Base-by-base conservation (phyloP, 2,113 vertebrate species). In the Semnornis frantzii region DNA sequence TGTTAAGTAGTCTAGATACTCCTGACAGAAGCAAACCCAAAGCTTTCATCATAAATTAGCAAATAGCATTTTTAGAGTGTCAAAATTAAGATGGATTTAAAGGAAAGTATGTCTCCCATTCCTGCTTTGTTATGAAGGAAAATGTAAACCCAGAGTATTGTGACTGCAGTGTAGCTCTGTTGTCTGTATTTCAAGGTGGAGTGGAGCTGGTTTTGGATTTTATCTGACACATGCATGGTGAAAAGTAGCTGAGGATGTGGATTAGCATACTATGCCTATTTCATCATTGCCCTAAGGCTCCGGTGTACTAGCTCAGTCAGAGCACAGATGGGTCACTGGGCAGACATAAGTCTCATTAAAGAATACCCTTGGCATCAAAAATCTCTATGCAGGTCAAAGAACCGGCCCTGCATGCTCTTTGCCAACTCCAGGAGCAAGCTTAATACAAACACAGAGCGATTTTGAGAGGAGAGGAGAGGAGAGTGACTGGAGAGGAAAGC, bases 331-430 rank as follows among this genome's bases (percentile, higher is more conserved):
- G 87, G 85, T 93, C 90, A 84, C 55, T 0, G 2, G 79, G 79
- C 82, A 91, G 44, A 80, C 70, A 46, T 15, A 96, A 87, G 77
- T 84, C 85, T 94, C 93, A 78, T 85, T 93, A 92, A 94, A 96
- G 76, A 76, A 86, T 14, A 93, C 55, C 39, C 15, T 2, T 88
- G 60, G 85, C 79, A 91, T 50, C 74, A 82, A 55, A 91, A 91
- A 73, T 90, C 85, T 62, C 74, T 37, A 1, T 28, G 80, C 92
- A 93, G 94, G 93, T 93, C 80, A 92, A 76, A 95, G 72, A 93
- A 76, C 27, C 63, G 78, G 82, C 73, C 88, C 81, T 86, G 66
- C 68, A 52, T 64, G 68, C 52, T 63, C 87, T 55, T n/a, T 90
- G 72, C 80, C 93, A 93, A 65, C 62, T 88, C 24, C 33, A 46